These are phyloP conservation scores for Dichetophora obliterata DNA, from an alignment of 2,888 invertebrate species.

Conservation along the genomic window DNA sequence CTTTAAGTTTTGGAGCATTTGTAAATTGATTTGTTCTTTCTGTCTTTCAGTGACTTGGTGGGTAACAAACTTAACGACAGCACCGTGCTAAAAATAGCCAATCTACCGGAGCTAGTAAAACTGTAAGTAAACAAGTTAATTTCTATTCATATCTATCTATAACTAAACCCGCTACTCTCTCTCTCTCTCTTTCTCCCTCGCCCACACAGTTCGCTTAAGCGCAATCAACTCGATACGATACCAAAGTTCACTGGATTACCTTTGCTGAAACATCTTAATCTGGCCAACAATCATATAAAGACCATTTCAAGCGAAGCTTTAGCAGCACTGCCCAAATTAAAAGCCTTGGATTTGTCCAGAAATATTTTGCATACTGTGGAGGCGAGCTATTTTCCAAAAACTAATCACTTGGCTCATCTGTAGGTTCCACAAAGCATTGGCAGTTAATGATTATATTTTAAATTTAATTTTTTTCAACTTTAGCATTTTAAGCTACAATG, in stretches of 20 bases:
- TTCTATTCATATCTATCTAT: background rate
- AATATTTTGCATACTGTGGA: constrained; percentile 69
- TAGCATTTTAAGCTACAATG: constrained; percentile 81
- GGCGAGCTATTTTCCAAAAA: constrained; percentile 71
- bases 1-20: constrained; percentile 25
- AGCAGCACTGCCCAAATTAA: constrained; percentile 76
- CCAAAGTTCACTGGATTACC: constrained; percentile 84
- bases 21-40: background rate
- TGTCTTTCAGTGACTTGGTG: constrained; percentile 72
- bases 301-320: constrained; percentile 88
- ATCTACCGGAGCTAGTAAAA: constrained; percentile 71
- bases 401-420: constrained; percentile 61
- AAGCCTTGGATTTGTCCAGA: constrained; percentile 69
- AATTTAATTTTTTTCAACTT: constrained; percentile 41
- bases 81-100: constrained; percentile 70
- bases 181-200: too few relatives aligned
- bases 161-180: background rate
- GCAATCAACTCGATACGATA: constrained; percentile 84
- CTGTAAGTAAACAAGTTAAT: constrained; percentile 67
- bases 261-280: constrained; percentile 79
- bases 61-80: constrained; percentile 72
- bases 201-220: constrained; percentile 73
- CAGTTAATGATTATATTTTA: background rate
- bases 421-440: constrained; percentile 49
- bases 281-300: constrained; percentile 85